phyloP scores from a whole-genome alignment of 2,113 vertebrate species.

The Melanerpes aurifrons region DNA sequence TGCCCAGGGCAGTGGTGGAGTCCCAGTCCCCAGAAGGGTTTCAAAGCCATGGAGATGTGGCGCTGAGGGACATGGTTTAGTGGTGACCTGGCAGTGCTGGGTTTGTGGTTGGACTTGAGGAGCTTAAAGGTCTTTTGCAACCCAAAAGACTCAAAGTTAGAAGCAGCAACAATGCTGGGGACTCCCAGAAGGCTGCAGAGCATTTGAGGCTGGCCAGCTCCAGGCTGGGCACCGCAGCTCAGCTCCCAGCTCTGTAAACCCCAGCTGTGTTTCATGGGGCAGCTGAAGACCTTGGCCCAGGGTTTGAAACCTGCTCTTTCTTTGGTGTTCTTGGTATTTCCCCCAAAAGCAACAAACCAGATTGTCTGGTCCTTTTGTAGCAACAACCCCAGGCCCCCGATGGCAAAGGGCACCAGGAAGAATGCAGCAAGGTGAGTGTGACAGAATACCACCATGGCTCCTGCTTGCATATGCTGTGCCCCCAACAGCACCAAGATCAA shows the following conservation, averaged over 20 bases:
- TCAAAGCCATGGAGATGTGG: not conserved
- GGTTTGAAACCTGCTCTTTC: not conserved
- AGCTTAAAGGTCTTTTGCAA: not conserved
- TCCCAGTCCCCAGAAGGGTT: not conserved
- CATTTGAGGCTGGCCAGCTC: not conserved
- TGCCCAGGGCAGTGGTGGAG: not conserved
- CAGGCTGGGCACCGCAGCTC: not conserved
- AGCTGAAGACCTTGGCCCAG: not conserved
- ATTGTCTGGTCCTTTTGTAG: not conserved
- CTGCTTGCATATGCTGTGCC: not conserved
- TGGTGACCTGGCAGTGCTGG: not conserved
- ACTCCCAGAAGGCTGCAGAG: not conserved
- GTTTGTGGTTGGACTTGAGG: not conserved
- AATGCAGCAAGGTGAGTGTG: not conserved
- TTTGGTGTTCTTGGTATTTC: not conserved
- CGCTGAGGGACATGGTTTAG: not conserved
- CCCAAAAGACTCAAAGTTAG: not conserved
- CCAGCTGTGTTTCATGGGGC: not conserved
- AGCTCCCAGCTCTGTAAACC: not conserved
- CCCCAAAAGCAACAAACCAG: not conserved
- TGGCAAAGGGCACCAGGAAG: not conserved
- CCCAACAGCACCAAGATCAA: not conserved
- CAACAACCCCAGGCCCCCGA: not conserved
- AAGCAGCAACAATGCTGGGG: rapidly evolving
- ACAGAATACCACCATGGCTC: rapidly evolving